A percentile compares a stretch with the other conserved stretches of the same genome.
Conservation (phyloP, 2,797 vertebrate species). For the Coregonus ussuriensis region DNA sequence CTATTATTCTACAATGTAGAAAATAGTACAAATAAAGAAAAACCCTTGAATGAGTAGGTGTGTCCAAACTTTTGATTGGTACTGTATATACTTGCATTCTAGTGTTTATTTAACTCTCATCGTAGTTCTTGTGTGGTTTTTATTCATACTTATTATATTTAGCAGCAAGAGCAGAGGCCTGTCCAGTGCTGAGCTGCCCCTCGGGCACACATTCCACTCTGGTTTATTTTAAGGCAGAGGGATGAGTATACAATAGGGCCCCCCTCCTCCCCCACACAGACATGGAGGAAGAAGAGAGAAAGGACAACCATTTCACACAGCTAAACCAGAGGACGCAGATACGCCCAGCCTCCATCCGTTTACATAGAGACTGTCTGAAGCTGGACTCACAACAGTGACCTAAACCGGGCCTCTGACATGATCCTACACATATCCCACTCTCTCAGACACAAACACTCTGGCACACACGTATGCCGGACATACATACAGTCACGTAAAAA, state of each 20-base stretch:
- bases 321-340: slow-evolving; percentile 14
- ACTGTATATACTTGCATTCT: too few species aligned
- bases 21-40: too few species aligned
- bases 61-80: too few species aligned
- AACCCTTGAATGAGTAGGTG: too few species aligned
- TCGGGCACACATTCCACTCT: slow-evolving; percentile 68
- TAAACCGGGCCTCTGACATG: background rate
- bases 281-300: slow-evolving; percentile 6
- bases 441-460: background rate
- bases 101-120: too few species aligned
- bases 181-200: slow-evolving; percentile 55
- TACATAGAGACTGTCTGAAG: background rate
- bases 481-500: background rate
- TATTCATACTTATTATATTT: background rate
- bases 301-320: slow-evolving; percentile 45
- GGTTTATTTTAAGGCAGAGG: slow-evolving; percentile 74
- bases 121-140: too few species aligned
- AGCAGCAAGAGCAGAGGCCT: slow-evolving; percentile 32
- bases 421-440: slow-evolving; percentile 4
- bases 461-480: background rate
- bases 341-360: background rate
- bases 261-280: slow-evolving; percentile 20
- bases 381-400: slow-evolving; percentile 14
- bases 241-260: slow-evolving; percentile 54
- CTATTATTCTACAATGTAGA: too few species aligned